phyloP scores from a whole-genome alignment of 2,888 invertebrate genomes.

The Bellardia pandia region DNA sequence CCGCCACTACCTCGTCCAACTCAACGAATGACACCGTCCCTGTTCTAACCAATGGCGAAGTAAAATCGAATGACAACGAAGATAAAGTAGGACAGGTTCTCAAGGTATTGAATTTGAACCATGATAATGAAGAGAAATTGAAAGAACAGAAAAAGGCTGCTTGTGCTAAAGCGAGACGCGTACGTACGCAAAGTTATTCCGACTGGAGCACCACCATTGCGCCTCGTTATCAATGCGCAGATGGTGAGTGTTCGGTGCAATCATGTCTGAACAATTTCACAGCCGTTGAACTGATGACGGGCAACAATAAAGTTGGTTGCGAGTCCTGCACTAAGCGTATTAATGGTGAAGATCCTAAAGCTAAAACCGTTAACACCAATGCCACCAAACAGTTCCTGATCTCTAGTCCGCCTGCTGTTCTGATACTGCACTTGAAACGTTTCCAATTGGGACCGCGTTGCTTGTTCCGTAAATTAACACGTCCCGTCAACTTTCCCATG shows the following conservation, averaged over 20 bases:
- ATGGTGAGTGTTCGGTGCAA: constrained; percentile 92
- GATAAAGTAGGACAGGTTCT: constrained; percentile 64
- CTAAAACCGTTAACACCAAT: constrained; percentile 91
- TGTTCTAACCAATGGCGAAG: constrained; percentile 73
- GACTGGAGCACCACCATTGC: constrained; percentile 86
- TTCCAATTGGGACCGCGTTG: constrained; percentile 93
- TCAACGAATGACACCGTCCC: constrained; percentile 25
- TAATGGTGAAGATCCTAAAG: constrained; percentile 87
- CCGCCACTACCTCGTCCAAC: constrained; percentile 30
- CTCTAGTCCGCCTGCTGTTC: constrained; percentile 95
- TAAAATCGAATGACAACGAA: constrained; percentile 57
- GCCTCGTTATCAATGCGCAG: constrained; percentile 89
- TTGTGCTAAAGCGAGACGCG: constrained; percentile 77
- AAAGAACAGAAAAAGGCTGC: constrained; percentile 71
- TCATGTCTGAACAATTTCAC: constrained; percentile 97
- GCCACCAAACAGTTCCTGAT: constrained; percentile 94
- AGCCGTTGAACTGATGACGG: constrained; percentile 94
- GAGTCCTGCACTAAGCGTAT: constrained; percentile 93
- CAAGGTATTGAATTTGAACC: constrained; percentile 74
- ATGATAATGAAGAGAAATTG: constrained; percentile 60
- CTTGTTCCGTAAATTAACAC: constrained; percentile 92
- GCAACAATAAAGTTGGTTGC: constrained; percentile 96
- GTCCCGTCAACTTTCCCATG: constrained; percentile 94
- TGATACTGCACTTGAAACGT: constrained; percentile 97
- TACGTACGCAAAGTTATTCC: constrained; percentile 83